These are phyloP conservation scores for Drosophila prostipennis DNA, from an alignment of 2,888 invertebrate genomes.

Conservation along the genomic window DNA sequence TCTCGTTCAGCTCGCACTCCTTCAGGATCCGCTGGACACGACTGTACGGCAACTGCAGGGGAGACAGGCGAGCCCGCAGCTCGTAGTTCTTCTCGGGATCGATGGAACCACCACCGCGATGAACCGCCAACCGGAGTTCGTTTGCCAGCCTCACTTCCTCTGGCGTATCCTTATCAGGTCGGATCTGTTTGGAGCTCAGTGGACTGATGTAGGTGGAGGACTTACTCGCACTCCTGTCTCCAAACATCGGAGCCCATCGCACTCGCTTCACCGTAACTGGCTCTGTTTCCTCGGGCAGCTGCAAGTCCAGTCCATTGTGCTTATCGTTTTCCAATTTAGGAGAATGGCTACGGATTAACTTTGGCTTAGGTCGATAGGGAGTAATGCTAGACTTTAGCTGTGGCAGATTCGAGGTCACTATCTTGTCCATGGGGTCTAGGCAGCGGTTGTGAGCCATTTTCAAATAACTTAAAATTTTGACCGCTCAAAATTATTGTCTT, in stretches of 20 bases:
- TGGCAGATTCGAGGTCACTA: slow-evolving; percentile 1
- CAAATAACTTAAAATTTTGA: slow-evolving; percentile 7
- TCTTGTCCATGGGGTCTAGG: not conserved
- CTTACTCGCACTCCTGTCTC: slow-evolving; percentile 13
- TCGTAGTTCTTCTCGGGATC: slow-evolving; percentile 47
- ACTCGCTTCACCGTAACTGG: slow-evolving; percentile 12
- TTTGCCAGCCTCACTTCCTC: slow-evolving; percentile 29
- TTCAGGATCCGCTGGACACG: slow-evolving; percentile 34
- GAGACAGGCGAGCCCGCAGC: slow-evolving; percentile 38
- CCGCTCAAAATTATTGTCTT: not conserved
- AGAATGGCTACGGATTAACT: not conserved
- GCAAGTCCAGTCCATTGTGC: slow-evolving; percentile 47
- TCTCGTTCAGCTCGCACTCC: slow-evolving; percentile 43
- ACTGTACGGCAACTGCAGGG: slow-evolving; percentile 30
- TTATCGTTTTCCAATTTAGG: slow-evolving; percentile 6
- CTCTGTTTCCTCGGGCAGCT: not conserved
- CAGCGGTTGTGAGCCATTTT: slow-evolving; percentile 5
- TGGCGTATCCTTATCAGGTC: slow-evolving; percentile 15
- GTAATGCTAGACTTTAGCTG: slow-evolving; percentile 30
- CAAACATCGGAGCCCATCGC: slow-evolving; percentile 22
- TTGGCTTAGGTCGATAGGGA: slow-evolving; percentile 19
- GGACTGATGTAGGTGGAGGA: slow-evolving; percentile 5
- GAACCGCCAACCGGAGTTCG: slow-evolving; percentile 51
- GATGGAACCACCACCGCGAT: slow-evolving; percentile 54
- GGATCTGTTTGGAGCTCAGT: slow-evolving; percentile 3